Evolutionary conservation across 2,113 vertebrate genomes (phyloP), one percentile per base, ranked within the genome.

Genomic region (Trachemys scripta): DNA sequence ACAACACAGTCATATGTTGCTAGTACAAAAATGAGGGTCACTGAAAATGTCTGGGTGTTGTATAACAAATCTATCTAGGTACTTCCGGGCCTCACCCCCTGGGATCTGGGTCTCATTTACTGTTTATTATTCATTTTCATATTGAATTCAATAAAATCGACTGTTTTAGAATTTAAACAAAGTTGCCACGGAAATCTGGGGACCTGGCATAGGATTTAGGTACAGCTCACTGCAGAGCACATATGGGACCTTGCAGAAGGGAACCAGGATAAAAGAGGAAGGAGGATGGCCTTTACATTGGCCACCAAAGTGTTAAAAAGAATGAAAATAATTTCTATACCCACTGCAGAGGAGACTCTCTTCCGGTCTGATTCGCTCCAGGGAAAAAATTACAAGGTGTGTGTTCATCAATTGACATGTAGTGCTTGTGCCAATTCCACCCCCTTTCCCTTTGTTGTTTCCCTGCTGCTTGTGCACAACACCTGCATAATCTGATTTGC

Each of bases 401-500:
- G 3, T 51, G 24, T 87, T 96, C 79, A 45, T 92, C 82, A 56
- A 51, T 92, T 80, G 49, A 49, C 3, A 20, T 19, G 4, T 31
- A 83, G 47, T 45, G 78, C 92, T 85, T 93, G 42, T 89, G 88
- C 90, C 94, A n/a, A 27, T 81, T 57, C 93, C 87, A 97, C 92
- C 94, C 88, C 78, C 85, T 45, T n/a, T 90, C 87, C 47, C 2
- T 92, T 81, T 90, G 93, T 97, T 95, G 78, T 81, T 87, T 96
- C 82, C 57, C 88, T 95, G 92, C 92, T 93, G 86, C 84, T 95
- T 97, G 97, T 89, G 96, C 96, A 87, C 31, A 92, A 97, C 97
- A 98, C 97, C 98, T 98, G 97, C 97, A 95, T 97, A 98, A 96
- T 84, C 95, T 96, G 90, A 98, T 98, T 98, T 98, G 92, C 93